Evolutionary conservation across 64 coral and sea anemone genomes (phyloP).

Genomic region (Dendrophyllia cribrosa): DNA sequence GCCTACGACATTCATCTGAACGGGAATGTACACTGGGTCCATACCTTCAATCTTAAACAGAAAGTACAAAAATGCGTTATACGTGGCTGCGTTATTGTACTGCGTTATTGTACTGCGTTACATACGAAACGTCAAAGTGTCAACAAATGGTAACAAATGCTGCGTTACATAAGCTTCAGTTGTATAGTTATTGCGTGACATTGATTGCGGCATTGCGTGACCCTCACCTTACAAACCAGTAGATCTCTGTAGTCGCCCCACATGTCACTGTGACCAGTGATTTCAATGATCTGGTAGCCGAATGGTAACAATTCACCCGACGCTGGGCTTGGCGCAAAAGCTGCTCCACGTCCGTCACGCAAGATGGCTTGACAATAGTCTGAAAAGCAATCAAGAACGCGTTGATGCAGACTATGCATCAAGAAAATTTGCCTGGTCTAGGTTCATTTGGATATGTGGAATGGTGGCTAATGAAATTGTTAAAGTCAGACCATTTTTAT

Average conservation of each 20-base stretch:
- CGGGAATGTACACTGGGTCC: conserved; percentile 82
- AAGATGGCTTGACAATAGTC: conserved; percentile 82
- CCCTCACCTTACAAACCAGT: conserved; percentile 86
- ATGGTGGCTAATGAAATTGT: no score
- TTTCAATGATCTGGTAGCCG: conserved; percentile 91
- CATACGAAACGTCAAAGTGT: no score
- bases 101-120: no score
- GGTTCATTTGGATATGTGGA: no score
- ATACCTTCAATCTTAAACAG: conserved; percentile 86
- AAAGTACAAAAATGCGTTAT: not conserved
- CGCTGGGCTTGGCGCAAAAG: conserved; percentile 81
- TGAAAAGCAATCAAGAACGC: not conserved
- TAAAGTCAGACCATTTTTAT: no score
- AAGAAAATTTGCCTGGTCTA: no score
- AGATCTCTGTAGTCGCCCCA: conserved; percentile 93
- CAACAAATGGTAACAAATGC: no score
- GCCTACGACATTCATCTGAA: conserved; percentile 84
- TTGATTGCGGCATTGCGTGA: no score
- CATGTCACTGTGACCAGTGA: conserved; percentile 92
- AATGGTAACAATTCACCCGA: conserved; percentile 93
- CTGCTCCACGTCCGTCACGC: conserved; percentile 88
- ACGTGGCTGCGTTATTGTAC: no score
- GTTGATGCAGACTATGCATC: not conserved
- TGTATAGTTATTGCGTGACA: not conserved
- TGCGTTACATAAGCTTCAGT: not conserved